Evolutionary conservation across 2,797 vertebrate genomes (phyloP).

Genomic region (Remorina albescens): DNA sequence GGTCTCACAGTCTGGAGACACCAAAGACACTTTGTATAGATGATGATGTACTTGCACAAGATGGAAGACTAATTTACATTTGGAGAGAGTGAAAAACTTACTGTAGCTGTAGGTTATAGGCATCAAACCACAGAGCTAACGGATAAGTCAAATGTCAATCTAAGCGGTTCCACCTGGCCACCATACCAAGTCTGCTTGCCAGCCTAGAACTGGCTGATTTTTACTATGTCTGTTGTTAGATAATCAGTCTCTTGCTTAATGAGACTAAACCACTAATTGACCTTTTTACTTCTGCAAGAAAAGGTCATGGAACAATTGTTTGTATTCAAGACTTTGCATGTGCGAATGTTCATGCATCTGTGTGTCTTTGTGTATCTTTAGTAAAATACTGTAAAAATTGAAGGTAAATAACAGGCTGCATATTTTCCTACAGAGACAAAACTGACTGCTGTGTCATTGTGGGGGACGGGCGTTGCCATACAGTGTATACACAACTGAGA

Average conservation of each 20-base stretch:
- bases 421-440: background rate
- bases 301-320: background rate
- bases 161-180: constrained; percentile 21
- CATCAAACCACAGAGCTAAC: constrained; percentile 17
- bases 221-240: background rate
- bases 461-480: background rate
- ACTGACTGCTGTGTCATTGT: background rate
- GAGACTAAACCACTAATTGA: background rate
- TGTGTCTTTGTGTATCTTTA: background rate
- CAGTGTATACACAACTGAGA: constrained; percentile 4
- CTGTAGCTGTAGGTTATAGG: background rate
- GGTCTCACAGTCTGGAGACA: constrained; percentile 26
- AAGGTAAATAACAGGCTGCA: background rate
- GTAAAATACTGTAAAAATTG: background rate
- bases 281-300: background rate
- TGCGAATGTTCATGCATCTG: background rate
- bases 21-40: constrained; percentile 17
- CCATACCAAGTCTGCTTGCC: background rate
- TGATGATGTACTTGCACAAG: constrained; percentile 26
- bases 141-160: constrained; percentile 21
- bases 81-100: constrained; percentile 15
- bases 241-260: background rate
- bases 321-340: constrained; percentile 5
- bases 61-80: constrained; percentile 40
- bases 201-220: background rate